Percentiles rank a stretch among this genome's conserved stretches.
Conservation (phyloP, 2,888 invertebrate species). For the Thereva nobilitata region DNA sequence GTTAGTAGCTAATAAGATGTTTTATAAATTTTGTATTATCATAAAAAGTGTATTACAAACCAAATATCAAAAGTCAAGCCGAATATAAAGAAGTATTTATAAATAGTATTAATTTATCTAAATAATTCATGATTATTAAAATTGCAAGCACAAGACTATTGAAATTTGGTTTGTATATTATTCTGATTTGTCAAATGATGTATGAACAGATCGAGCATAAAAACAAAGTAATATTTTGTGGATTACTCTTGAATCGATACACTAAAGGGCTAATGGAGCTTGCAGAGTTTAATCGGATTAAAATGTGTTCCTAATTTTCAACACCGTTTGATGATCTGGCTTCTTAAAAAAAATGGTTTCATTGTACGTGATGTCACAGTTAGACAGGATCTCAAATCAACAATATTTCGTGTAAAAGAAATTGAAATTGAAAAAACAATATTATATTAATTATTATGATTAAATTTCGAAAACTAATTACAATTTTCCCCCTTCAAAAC, state of each 20-base stretch:
- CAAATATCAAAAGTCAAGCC: constrained; percentile 15
- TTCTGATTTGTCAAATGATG: too few relatives aligned
- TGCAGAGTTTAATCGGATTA: too few relatives aligned
- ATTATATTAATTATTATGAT: not conserved
- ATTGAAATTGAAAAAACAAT: constrained; percentile 32
- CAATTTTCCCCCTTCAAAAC: constrained; percentile 35
- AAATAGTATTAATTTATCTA: not conserved
- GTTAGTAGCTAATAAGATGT: constrained; percentile 12
- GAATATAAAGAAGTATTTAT: not conserved
- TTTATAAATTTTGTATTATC: constrained; percentile 22
- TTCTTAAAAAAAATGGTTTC: too few relatives aligned
- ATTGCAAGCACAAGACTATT: constrained; percentile 9
- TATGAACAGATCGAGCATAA: too few relatives aligned
- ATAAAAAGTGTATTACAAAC: constrained; percentile 31
- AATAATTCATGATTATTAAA: constrained; percentile 4
- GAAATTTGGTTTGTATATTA: too few relatives aligned
- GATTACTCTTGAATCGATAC: too few relatives aligned
- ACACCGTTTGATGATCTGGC: too few relatives aligned
- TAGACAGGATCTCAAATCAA: constrained; percentile 6
- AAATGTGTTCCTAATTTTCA: too few relatives aligned
- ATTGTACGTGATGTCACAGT: too few relatives aligned
- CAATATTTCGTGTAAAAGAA: constrained; percentile 36
- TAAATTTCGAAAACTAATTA: constrained; percentile 36
- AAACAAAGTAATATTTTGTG: too few relatives aligned
- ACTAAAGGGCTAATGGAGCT: too few relatives aligned